These are phyloP conservation scores for Trematocara zebra DNA, from an alignment of 2,113 vertebrate species.

Conservation along the genomic window DNA sequence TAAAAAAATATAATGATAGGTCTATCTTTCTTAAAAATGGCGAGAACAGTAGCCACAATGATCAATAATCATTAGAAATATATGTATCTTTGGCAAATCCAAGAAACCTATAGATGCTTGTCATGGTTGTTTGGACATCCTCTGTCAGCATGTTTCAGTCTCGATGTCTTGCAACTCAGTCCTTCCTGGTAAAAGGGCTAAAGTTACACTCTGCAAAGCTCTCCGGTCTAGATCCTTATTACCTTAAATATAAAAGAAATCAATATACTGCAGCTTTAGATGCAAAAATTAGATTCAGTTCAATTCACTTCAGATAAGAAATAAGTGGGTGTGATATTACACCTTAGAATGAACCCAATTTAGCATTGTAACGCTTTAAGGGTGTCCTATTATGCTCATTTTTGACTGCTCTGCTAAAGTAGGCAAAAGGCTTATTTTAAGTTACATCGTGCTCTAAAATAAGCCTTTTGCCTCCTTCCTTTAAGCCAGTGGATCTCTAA, in stretches of 20 bases:
- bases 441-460: too few species aligned
- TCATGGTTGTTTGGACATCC: background rate
- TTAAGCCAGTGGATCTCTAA: background rate
- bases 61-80: background rate
- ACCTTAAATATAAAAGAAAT: background rate
- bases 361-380: background rate
- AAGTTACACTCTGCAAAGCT: background rate
- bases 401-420: background rate
- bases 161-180: background rate
- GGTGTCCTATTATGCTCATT: background rate
- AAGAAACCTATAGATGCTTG: background rate
- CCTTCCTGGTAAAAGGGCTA: background rate
- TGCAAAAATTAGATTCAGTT: background rate
- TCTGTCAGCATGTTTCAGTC: background rate
- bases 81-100: background rate
- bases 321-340: background rate
- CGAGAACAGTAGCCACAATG: accelerated
- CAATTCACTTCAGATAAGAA: background rate
- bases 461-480: background rate
- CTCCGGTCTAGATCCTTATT: accelerated
- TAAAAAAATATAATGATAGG: accelerated
- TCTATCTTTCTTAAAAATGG: background rate
- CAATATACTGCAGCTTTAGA: background rate
- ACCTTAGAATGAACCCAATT: accelerated
- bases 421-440: too few species aligned